Evolutionary conservation across 1,140 invertebrate species (phyloP).

Genomic region (Mycetomoellerius zeteki): DNA sequence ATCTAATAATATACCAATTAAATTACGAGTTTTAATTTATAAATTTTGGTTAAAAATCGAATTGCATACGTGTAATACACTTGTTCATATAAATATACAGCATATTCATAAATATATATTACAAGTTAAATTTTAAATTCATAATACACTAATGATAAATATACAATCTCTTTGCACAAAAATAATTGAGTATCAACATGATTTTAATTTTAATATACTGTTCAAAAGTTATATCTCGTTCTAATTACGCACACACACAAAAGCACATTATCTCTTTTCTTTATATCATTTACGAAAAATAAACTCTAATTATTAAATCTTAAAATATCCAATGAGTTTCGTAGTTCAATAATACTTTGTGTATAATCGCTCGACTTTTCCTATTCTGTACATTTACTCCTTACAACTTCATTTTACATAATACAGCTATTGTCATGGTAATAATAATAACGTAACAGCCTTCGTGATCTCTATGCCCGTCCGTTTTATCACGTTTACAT

Average conservation of each 20-base stretch:
- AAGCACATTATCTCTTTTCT: background rate
- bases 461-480: constrained; percentile 31
- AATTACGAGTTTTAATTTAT: constrained; percentile 1
- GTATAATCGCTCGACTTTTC: background rate
- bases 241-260: constrained; percentile 10
- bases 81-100: background rate
- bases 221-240: background rate
- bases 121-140: constrained; percentile 15
- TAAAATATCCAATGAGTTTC: constrained; percentile 19
- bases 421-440: constrained; percentile 59
- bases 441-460: constrained; percentile 50
- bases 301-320: constrained; percentile 23
- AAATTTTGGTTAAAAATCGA: background rate
- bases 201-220: constrained; percentile 12
- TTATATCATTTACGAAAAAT: constrained; percentile 34
- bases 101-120: constrained; percentile 8
- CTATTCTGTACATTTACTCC: constrained; percentile 15
- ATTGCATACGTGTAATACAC: background rate
- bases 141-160: background rate
- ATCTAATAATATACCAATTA: background rate
- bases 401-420: constrained; percentile 47
- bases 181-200: constrained; percentile 36
- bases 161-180: constrained; percentile 36
- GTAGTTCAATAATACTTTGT: constrained; percentile 37
- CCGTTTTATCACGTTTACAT: constrained; percentile 48